These are phyloP conservation scores for Cataglyphis hispanica DNA, from an alignment of 1,140 invertebrate species.

Conservation along the genomic window DNA sequence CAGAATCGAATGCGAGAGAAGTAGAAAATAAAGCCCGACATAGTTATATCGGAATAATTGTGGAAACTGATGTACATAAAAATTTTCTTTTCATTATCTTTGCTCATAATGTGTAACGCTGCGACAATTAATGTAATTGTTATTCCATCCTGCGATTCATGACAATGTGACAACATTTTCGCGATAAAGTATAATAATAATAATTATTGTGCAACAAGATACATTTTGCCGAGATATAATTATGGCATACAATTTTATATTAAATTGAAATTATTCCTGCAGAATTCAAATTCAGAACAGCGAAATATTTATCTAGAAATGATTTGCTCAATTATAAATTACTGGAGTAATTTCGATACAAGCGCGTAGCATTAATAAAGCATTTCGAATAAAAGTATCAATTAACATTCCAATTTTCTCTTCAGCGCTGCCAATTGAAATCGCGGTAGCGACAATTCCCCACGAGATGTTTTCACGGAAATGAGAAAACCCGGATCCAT, in stretches of 20 bases:
- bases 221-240: not conserved
- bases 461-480: constrained; percentile 34
- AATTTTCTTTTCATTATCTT: constrained; percentile 16
- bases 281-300: not conserved
- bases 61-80: not conserved
- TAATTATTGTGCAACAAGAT: too few species aligned
- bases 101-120: not conserved
- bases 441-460: constrained; percentile 47
- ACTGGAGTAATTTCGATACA: not conserved
- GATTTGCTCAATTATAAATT: not conserved
- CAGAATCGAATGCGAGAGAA: not conserved
- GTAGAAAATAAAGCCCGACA: not conserved
- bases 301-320: not conserved
- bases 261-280: not conserved
- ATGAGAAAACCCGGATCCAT: constrained; percentile 60
- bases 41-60: constrained; percentile 6
- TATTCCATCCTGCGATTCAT: not conserved
- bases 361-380: not conserved
- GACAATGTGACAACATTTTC: not conserved
- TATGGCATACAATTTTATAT: constrained; percentile 14
- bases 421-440: not conserved
- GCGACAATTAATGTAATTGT: constrained; percentile 13
- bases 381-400: not conserved
- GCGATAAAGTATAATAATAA: constrained; percentile 11
- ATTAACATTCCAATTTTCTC: constrained; percentile 18